Evolutionary conservation across 30 jellyfish, hydroid and myxozoan genomes (phyloP).

Genomic region (Kudoa iwatai): DNA sequence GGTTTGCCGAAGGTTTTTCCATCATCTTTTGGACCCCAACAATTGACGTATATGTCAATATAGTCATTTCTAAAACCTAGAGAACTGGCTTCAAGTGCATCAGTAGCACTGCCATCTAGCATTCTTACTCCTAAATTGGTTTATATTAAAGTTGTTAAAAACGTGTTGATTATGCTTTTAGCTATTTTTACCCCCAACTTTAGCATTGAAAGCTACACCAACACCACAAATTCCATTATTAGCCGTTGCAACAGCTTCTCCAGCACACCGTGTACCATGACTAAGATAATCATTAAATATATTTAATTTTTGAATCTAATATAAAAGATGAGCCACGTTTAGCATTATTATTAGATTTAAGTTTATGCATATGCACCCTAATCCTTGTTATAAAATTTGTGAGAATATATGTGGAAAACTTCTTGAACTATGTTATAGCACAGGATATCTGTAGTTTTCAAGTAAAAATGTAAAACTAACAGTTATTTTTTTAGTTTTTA

Average conservation of each 20-base stretch:
- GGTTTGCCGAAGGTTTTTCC: slow-evolving; percentile 91
- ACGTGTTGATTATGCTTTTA: neutral
- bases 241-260: slow-evolving; percentile 89
- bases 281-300: slow-evolving; percentile 3
- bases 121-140: slow-evolving; percentile 95
- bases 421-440: no score
- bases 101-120: slow-evolving; percentile 86
- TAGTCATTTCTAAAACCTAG: slow-evolving; percentile 39
- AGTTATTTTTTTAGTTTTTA: no score
- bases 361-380: no score
- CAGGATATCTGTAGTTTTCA: no score
- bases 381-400: no score
- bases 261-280: slow-evolving; percentile 95
- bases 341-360: no score
- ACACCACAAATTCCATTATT: slow-evolving; percentile 92
- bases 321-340: no score
- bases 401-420: no score
- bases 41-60: slow-evolving; percentile 65
- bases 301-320: no score
- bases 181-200: slow-evolving; percentile 45
- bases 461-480: no score
- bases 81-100: slow-evolving; percentile 85
- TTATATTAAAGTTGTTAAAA: no score
- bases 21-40: slow-evolving; percentile 99
- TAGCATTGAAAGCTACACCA: slow-evolving; percentile 72